A percentile compares a stretch with the other conserved stretches of the same genome.
phyloP scores from a whole-genome alignment of 2,797 vertebrate species.

The Calcarius lapponicus region DNA sequence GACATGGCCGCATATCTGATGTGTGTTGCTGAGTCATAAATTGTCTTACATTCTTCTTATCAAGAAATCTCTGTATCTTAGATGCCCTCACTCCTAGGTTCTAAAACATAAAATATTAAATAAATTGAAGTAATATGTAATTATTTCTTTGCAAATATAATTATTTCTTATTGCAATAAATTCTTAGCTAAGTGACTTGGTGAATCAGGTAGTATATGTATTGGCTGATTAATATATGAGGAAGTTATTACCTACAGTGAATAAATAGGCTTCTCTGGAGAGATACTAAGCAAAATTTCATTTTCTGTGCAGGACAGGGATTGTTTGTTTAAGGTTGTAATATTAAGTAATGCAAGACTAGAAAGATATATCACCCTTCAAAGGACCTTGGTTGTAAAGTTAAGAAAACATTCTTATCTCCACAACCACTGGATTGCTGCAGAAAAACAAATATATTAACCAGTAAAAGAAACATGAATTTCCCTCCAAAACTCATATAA shows the following conservation, averaged over 20 bases:
- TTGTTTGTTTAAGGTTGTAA: slow-evolving; percentile 38
- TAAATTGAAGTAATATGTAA: not conserved
- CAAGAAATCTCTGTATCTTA: not conserved
- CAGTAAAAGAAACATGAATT: slow-evolving; percentile 66
- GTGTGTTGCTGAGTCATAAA: not conserved
- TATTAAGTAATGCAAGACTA: slow-evolving; percentile 45
- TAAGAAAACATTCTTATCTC: slow-evolving; percentile 38
- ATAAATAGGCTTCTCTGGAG: not conserved
- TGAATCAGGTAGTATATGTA: not conserved
- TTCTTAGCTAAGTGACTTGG: not conserved
- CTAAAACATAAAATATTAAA: not conserved
- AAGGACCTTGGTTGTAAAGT: slow-evolving; percentile 67
- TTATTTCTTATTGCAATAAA: not conserved
- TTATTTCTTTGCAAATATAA: not conserved
- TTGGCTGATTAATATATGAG: not conserved
- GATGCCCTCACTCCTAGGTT: not conserved
- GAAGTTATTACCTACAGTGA: not conserved
- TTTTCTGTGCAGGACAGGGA: not conserved
- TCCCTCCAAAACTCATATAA: slow-evolving; percentile 61
- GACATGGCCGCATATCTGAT: not conserved
- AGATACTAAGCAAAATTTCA: not conserved
- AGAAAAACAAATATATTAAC: slow-evolving; percentile 64
- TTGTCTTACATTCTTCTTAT: not conserved
- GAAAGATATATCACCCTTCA: slow-evolving; percentile 67
- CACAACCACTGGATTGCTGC: not conserved